Percentiles rank a stretch among this genome's conserved stretches.
Conservation (phyloP, 1,140 invertebrate genomes). For the Drosophila gunungcola region DNA sequence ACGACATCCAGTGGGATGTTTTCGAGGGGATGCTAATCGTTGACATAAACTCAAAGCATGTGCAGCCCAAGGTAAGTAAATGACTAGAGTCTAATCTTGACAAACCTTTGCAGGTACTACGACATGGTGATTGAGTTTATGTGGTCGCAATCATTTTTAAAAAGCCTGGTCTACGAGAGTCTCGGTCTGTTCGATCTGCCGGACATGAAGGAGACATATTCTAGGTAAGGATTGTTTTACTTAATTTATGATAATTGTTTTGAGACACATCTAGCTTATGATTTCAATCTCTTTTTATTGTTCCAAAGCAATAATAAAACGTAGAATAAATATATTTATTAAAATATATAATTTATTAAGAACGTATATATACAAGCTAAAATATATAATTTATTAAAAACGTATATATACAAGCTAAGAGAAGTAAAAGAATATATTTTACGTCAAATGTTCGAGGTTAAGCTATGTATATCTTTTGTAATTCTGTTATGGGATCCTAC, state of each 20-base stretch:
- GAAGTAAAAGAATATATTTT: no score
- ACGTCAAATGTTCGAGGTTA: no score
- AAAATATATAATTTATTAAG: no score
- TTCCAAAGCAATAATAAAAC: not conserved
- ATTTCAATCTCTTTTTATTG: no score
- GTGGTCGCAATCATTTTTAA: conserved; percentile 57
- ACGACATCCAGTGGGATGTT: conserved; percentile 56
- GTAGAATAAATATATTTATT: no score
- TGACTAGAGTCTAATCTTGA: not conserved
- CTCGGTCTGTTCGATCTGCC: conserved; percentile 39
- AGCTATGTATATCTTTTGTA: no score
- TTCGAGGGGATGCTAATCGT: conserved; percentile 51
- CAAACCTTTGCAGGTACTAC: conserved; percentile 39
- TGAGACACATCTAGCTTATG: no score
- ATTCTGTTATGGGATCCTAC: no score
- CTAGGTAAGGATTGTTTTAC: not conserved
- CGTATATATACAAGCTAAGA: no score
- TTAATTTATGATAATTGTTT: no score
- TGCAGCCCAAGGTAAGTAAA: not conserved
- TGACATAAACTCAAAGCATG: conserved; percentile 64
- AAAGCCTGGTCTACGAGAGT: conserved; percentile 53
- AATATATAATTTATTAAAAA: no score
- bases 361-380: no score
- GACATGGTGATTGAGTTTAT: conserved; percentile 61
- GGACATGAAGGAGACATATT: conserved; percentile 52